These are phyloP conservation scores for Jaculus jaculus DNA, from an alignment of 2,113 vertebrate genomes.

Conservation along the genomic window DNA sequence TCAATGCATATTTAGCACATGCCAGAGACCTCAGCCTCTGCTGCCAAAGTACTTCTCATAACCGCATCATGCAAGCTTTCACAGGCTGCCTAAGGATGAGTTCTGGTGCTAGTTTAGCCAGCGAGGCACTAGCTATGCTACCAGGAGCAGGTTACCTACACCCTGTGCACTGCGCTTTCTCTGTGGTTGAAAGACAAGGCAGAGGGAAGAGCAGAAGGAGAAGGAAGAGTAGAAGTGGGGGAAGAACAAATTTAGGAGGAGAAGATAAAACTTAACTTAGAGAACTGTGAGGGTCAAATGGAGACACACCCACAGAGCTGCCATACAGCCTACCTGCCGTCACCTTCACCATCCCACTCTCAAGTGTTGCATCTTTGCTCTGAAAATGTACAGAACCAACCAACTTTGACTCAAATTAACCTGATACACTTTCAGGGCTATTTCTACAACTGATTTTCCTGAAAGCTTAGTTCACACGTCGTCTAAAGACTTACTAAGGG, in stretches of 20 bases:
- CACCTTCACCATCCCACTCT: no score
- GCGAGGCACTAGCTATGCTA: neutral
- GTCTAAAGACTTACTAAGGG: neutral
- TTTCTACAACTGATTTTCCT: neutral
- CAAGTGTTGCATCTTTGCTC: neutral
- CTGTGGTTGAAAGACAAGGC: neutral
- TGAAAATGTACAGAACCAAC: neutral
- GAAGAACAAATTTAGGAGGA: neutral
- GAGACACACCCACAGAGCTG: neutral
- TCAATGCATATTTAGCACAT: neutral
- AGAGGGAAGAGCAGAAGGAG: neutral
- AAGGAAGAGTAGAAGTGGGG: neutral
- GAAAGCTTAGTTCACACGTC: neutral
- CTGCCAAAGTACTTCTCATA: neutral
- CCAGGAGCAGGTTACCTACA: neutral
- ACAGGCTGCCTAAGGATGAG: neutral
- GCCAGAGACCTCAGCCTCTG: neutral
- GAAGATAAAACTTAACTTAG: neutral
- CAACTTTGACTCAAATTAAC: neutral
- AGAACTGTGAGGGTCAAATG: neutral
- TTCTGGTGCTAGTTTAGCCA: no score
- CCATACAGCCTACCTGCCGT: accelerated
- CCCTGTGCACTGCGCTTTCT: neutral
- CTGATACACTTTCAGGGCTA: neutral
- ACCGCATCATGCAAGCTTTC: neutral